Evolutionary conservation across 2,113 vertebrate genomes (phyloP).

Genomic region (Zosterops hypoxanthus): DNA sequence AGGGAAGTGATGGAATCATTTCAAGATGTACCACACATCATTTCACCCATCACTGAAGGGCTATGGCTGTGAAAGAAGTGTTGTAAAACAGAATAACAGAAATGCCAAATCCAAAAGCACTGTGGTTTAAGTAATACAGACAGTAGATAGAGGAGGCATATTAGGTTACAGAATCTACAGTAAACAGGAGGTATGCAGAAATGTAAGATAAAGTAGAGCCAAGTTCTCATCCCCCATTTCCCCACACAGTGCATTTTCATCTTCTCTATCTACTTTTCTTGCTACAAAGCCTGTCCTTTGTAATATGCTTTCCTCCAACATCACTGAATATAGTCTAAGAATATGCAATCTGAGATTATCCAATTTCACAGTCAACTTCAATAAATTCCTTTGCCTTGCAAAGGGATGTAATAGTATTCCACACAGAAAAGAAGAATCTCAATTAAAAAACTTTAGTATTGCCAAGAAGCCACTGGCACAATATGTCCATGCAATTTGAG

Average conservation of each 20-base stretch:
- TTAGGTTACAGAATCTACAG: not conserved
- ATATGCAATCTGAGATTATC: constrained; percentile 7
- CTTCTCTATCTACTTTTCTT: not conserved
- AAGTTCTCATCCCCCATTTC: not conserved
- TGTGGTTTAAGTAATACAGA: not conserved
- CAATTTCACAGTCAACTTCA: constrained; percentile 21
- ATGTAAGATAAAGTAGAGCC: not conserved
- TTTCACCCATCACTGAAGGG: not conserved
- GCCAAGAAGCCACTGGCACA: not conserved
- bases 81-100: not conserved
- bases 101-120: not conserved
- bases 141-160: not conserved
- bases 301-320: not conserved
- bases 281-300: not conserved
- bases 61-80: not conserved
- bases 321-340: not conserved
- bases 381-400: not conserved
- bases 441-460: not conserved
- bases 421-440: not conserved
- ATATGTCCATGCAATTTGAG: not conserved
- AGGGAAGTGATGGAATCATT: not conserved
- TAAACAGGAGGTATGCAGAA: not conserved
- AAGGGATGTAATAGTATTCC: not conserved
- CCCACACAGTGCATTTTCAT: not conserved
- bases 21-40: not conserved